phyloP scores from a whole-genome alignment of 2,113 vertebrate genomes.

The Theristicus caerulescens region DNA sequence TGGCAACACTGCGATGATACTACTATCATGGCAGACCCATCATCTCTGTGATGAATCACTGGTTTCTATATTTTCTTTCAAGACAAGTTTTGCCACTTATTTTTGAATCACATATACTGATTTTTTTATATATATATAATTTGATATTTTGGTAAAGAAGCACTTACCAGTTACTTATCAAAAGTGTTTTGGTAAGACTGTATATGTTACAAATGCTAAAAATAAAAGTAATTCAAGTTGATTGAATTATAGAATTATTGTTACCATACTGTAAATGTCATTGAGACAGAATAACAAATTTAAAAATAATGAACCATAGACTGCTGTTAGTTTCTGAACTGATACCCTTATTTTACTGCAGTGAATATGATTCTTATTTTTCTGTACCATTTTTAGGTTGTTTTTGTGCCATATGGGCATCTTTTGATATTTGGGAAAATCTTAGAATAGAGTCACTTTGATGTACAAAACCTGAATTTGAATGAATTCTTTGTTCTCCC shows the following conservation, averaged over 20 bases:
- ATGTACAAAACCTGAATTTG: neutral
- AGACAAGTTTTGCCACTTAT: neutral
- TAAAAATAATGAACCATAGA: slow-evolving; percentile 19
- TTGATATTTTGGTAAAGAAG: neutral
- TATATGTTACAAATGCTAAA: neutral
- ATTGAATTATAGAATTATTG: neutral
- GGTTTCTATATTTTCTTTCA: neutral
- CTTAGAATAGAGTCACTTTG: slow-evolving; percentile 25
- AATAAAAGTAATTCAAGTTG: neutral
- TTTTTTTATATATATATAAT: neutral
- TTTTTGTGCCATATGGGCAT: slow-evolving; percentile 32
- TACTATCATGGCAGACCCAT: neutral
- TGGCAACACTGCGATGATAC: neutral
- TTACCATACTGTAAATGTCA: slow-evolving; percentile 41
- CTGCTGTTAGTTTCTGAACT: slow-evolving; percentile 57
- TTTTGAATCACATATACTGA: neutral
- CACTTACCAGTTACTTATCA: neutral
- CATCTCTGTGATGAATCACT: neutral
- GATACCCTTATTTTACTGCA: slow-evolving; percentile 25
- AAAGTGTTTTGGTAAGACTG: neutral
- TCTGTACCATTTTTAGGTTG: slow-evolving; percentile 36
- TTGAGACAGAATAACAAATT: slow-evolving; percentile 9
- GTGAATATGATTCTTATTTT: neutral
- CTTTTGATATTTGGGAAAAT: slow-evolving; percentile 11
- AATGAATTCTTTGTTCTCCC: neutral